These are phyloP conservation scores for Crotalus tigris DNA, from an alignment of 2,113 vertebrate species.

Conservation along the genomic window DNA sequence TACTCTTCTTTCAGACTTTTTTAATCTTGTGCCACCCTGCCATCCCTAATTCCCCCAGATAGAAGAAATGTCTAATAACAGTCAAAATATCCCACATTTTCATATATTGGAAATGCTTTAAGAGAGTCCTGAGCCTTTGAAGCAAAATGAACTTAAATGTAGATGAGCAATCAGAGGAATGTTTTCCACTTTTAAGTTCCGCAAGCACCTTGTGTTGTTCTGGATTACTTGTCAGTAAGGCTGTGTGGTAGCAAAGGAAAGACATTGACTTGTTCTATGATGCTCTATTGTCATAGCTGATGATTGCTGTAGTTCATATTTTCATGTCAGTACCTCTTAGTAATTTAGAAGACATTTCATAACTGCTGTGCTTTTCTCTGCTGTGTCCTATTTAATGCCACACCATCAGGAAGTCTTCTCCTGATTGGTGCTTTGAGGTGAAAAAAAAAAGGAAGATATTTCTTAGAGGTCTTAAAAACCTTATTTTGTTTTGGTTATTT, in stretches of 20 bases:
- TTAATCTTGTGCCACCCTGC: background rate
- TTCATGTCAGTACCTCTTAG: background rate
- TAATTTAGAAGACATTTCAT: background rate
- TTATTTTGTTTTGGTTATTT: background rate
- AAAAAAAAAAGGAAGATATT: background rate
- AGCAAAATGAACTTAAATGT: background rate
- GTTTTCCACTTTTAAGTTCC: background rate
- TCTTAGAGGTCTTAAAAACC: background rate
- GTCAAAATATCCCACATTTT: background rate
- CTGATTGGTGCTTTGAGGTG: background rate
- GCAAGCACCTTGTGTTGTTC: background rate
- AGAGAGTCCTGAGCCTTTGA: fast-evolving
- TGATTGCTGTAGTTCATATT: background rate
- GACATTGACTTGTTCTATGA: background rate
- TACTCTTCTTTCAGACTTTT: background rate
- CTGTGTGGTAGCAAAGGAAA: background rate
- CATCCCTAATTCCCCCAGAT: background rate
- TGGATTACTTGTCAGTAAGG: background rate
- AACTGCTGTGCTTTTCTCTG: background rate
- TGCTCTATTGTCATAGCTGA: background rate
- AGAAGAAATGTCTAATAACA: background rate
- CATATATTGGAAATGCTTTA: background rate
- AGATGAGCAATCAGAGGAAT: background rate
- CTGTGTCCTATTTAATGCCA: background rate
- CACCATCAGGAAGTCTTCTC: background rate